These are phyloP conservation scores for Carposina sasakii DNA, from an alignment of 1,140 invertebrate species.

Conservation along the genomic window DNA sequence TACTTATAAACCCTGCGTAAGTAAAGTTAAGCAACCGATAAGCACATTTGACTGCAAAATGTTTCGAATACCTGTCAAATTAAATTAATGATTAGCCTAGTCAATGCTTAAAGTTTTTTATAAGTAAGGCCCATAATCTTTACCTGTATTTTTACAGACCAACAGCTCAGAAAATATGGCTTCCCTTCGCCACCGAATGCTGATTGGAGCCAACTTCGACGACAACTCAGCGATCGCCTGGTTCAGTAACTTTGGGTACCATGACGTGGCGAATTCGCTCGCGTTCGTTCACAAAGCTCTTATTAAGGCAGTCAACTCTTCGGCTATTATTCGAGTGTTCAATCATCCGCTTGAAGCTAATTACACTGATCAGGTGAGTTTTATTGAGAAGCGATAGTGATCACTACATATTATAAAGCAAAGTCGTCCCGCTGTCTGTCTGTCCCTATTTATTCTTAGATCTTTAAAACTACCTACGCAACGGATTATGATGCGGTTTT, in stretches of 20 bases:
- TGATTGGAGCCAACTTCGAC: slow-evolving; percentile 51
- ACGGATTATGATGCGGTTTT: no score
- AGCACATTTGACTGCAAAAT: no score
- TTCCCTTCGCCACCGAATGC: slow-evolving; percentile 30
- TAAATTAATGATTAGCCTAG: no score
- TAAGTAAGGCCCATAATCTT: no score
- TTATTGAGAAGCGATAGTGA: background rate
- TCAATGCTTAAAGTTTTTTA: no score
- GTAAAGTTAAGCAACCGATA: no score
- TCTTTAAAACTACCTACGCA: no score
- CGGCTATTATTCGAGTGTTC: slow-evolving; percentile 38
- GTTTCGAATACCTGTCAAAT: no score
- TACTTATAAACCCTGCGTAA: no score
- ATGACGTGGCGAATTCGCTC: slow-evolving; percentile 53
- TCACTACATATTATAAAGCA: no score
- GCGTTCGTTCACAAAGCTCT: slow-evolving; percentile 45
- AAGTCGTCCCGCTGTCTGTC: no score
- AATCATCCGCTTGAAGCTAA: slow-evolving; percentile 54
- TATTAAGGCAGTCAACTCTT: slow-evolving; percentile 32
- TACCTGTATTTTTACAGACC: slow-evolving; percentile 23
- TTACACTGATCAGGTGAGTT: slow-evolving; percentile 46
- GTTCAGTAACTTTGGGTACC: slow-evolving; percentile 64
- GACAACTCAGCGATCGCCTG: slow-evolving; percentile 43
- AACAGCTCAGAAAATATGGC: slow-evolving; percentile 31
- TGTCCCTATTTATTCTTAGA: no score